These are phyloP conservation scores for Clarias gariepinus DNA, from an alignment of 2,113 vertebrate species.

Conservation along the genomic window DNA sequence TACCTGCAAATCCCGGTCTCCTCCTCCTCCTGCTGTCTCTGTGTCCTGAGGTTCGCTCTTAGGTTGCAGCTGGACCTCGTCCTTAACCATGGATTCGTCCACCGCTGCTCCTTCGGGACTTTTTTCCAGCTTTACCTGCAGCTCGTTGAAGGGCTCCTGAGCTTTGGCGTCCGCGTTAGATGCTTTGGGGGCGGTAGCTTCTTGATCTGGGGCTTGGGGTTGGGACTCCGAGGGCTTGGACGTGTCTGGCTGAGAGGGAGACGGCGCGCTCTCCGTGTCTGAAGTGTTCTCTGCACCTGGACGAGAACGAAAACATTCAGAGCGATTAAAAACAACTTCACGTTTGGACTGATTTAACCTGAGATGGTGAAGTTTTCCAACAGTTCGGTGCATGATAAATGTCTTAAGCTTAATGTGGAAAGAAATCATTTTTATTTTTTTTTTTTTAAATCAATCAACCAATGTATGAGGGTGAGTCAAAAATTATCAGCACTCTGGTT, in stretches of 20 bases:
- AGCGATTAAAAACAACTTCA: not conserved
- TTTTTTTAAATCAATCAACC: not conserved
- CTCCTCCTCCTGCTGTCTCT: constrained; percentile 68
- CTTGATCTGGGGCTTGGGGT: constrained; percentile 62
- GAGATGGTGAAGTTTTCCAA: not conserved
- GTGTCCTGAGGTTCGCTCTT: constrained; percentile 84
- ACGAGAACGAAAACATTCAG: not conserved
- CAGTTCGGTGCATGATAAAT: not conserved
- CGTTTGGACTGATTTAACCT: not conserved
- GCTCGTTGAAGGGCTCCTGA: constrained; percentile 74
- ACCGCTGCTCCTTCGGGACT: constrained; percentile 71
- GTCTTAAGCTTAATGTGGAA: not conserved
- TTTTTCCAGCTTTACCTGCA: constrained; percentile 81
- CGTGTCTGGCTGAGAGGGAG: constrained; percentile 87
- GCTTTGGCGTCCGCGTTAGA: constrained; percentile 65
- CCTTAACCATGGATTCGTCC: constrained; percentile 73
- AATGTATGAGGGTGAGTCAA: too few relatives aligned
- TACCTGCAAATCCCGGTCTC: constrained; percentile 69
- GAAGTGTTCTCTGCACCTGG: constrained; percentile 84
- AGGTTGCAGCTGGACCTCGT: constrained; percentile 77
- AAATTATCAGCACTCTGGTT: too few relatives aligned
- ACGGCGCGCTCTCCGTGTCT: constrained; percentile 97
- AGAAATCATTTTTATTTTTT: not conserved
- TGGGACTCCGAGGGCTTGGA: constrained; percentile 80
- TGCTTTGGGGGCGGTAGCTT: constrained; percentile 66